These are phyloP conservation scores for Rotaria socialis DNA, from an alignment of 2,888 invertebrate species.

Conservation along the genomic window DNA sequence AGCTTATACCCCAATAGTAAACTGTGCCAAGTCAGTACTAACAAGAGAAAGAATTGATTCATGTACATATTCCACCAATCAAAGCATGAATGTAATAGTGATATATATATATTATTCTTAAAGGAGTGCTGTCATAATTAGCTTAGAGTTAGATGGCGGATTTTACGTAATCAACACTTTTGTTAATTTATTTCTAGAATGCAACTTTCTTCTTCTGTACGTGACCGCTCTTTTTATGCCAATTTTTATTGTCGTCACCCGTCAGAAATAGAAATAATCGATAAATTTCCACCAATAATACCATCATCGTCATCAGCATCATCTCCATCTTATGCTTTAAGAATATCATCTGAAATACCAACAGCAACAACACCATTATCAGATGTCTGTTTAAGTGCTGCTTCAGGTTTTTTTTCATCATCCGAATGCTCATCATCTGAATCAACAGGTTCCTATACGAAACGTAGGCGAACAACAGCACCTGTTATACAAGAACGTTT, in stretches of 20 bases:
- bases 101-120: background rate
- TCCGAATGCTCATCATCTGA: constrained; percentile 3
- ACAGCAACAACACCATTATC: background rate
- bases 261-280: constrained; percentile 1
- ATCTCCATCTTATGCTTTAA: background rate
- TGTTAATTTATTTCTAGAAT: background rate
- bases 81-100: background rate
- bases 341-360: constrained; percentile 18
- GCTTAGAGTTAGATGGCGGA: background rate
- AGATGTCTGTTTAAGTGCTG: background rate
- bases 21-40: background rate
- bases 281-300: background rate
- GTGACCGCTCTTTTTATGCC: constrained; percentile 19
- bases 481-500: constrained; percentile 30
- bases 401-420: constrained; percentile 29
- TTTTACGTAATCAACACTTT: background rate
- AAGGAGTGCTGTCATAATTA: background rate
- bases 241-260: constrained; percentile 7
- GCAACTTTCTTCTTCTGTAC: background rate
- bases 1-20: background rate
- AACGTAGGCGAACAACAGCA: background rate
- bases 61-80: constrained; percentile 1
- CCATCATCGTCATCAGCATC: background rate
- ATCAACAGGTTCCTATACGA: background rate
- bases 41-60: background rate